Base-by-base conservation (phyloP, 2,888 invertebrate species). In the Augochlorella aurata region DNA sequence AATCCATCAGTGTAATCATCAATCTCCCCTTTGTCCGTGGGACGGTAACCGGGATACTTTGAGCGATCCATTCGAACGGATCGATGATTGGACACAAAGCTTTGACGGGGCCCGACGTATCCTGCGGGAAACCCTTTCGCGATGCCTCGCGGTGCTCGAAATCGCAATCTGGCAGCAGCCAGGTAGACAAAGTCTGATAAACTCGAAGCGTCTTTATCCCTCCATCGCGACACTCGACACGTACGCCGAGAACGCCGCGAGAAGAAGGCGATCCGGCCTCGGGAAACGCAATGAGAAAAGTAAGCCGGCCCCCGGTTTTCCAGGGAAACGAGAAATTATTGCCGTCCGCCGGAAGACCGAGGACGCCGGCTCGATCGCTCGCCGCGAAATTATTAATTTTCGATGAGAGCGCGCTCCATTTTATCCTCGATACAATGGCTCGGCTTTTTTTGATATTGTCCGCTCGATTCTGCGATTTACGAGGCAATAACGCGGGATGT, bases 361-460 rank as follows among this genome's bases (percentile, higher is more conserved):
- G 29, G 49, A 58, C 24, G 24, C 54, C 52, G 18, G 21, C 61
- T n/a, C 61, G 66, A 66, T 71, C 72, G 61, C 63, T 50, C 58
- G 74, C 66, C 72, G 82, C 18, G 72, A 85, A 82, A 78, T n/a
- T 79, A 86, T 82, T 75, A 82, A 82, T 79, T 74, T 85, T 75
- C 65, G 38, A 73, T 74, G 79, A 38, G 72, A 85, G 76, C 61
- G 65, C 29, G 66, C 58, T 74, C 79, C 61, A 77, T 71, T 71
- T 67, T 24, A 58, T 81, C 38, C 71, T 24, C 67, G 75, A 38
- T 69, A 83, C 79, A 79, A 72, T 54, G 66, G 38, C n/a, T 10
- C 10, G 71, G 10, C 29, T 65, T 67, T 75, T 47, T 66, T 24
- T 18, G 29, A 29, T 38, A 38, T 38, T 38, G 38, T 38, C 38